Base-by-base conservation (phyloP, 2,797 vertebrate species). In the Danio aesculapii region DNA sequence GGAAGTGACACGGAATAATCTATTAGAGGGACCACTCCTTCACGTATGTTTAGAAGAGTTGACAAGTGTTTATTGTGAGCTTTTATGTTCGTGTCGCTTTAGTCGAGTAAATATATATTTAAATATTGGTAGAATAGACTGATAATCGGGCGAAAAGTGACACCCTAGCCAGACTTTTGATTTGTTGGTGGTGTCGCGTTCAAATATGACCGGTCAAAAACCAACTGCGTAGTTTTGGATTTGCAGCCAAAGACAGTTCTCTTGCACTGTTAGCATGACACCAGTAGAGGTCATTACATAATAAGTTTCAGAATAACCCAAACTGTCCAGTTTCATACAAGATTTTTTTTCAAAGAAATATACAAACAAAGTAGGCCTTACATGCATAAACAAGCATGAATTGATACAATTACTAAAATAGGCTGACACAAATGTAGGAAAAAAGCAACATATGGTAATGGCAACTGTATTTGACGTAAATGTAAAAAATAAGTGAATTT, bases 1-100 rank as follows among this genome's bases (percentile, higher is more conserved):
- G 92, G 93, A 94, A 90, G 64, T 88, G 8, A 9, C 4, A 9
- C 58, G 90, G 91, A 53, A 79, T 6, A 75, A 84, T 90, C 89
- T 86, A 91, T 64, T 63, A n/a, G 17, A 2, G 67, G 4, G 58
- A 81, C 44, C 46, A 11, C 16, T 17, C 8, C 8, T 44, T 16
- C 7, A 7, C 7, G 41, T 30, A 30, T 30, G 30, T 30, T 30
- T 30, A 30, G 11, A 62, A 16, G 8, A 71, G 1, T 44, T 41
- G 6, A 12, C 2, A 1, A 8, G 19, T 30, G 16, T 4, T 59
- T 30, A 16, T 47, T 0, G 21, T 17, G 5, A 17, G 0, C 14
- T 16, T 8, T 8, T 10, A 17, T 0, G 52, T 43, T 43, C 52
- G 4, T n/a, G 30, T 77, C 2, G 19, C 5, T n/a, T 11, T 17